phyloP scores from a whole-genome alignment of 2,888 invertebrate genomes.

The Drosophila setosimentum region DNA sequence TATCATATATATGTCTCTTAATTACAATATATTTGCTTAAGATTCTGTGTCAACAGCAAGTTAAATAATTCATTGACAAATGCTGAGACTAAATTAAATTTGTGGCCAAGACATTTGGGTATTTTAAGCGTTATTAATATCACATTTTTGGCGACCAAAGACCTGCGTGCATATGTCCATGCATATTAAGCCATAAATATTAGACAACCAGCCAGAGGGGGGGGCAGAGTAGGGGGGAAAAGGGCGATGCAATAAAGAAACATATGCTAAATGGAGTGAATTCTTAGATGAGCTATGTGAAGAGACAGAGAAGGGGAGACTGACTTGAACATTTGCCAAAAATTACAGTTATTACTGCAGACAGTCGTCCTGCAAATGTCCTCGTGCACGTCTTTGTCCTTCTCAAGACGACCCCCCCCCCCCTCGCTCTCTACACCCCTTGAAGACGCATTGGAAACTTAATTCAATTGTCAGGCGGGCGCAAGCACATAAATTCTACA shows the following conservation, averaged over 20 bases:
- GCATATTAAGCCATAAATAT: conserved; percentile 74
- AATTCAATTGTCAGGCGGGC: conserved; percentile 74
- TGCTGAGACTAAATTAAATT: conserved; percentile 38
- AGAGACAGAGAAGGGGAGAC: conserved; percentile 13
- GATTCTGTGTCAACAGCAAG: conserved; percentile 48
- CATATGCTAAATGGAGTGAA: conserved; percentile 56
- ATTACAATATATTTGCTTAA: conserved; percentile 26
- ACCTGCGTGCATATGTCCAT: conserved; percentile 60
- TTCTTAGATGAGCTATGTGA: conserved; percentile 53
- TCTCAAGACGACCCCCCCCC: background rate
- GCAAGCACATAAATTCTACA: conserved; percentile 76
- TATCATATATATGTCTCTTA: conserved; percentile 6
- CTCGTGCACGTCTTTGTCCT: conserved; percentile 24
- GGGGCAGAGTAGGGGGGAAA: background rate
- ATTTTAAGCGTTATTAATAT: conserved; percentile 56
- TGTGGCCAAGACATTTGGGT: conserved; percentile 34
- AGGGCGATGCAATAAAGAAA: conserved; percentile 16
- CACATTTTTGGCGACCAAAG: conserved; percentile 50
- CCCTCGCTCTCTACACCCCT: background rate
- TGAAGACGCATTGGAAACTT: conserved; percentile 74
- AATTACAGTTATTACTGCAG: conserved; percentile 81
- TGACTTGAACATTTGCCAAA: conserved; percentile 71
- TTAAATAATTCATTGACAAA: conserved; percentile 66
- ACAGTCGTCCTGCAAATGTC: conserved; percentile 58
- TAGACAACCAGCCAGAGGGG: conserved; percentile 31